Evolutionary conservation across 2,113 vertebrate genomes (phyloP).

Genomic region (Dendrocopos noguchii): DNA sequence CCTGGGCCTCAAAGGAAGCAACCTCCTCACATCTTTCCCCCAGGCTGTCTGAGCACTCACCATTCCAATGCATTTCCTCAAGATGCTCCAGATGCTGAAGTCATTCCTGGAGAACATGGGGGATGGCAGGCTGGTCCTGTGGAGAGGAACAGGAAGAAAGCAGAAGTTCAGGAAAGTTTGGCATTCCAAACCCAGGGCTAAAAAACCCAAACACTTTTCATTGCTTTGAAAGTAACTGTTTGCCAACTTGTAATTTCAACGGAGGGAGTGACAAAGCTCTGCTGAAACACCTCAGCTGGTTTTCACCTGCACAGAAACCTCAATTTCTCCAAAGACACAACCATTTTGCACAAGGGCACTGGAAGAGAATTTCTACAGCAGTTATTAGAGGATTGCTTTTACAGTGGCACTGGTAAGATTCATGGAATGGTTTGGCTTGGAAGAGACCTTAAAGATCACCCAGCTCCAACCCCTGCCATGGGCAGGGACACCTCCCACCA

Average conservation of each 20-base stretch:
- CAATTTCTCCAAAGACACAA: background rate
- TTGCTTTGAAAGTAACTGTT: background rate
- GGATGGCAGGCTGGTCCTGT: conserved; percentile 89
- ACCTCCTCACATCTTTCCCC: background rate
- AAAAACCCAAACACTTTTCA: background rate
- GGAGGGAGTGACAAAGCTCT: background rate
- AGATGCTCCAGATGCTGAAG: conserved; percentile 97
- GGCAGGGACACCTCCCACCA: no score
- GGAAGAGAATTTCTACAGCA: background rate
- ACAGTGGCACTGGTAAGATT: background rate
- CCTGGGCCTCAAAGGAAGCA: background rate
- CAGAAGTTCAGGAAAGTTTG: background rate
- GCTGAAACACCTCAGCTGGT: background rate
- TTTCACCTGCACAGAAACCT: background rate
- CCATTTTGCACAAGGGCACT: background rate
- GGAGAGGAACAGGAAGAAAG: background rate
- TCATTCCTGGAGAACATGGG: conserved; percentile 98
- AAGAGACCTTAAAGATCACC: no score
- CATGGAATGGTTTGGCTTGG: no score
- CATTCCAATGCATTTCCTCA: conserved; percentile 99
- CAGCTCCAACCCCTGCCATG: no score
- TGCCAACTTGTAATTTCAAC: background rate
- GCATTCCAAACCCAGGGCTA: background rate
- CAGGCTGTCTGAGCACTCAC: conserved; percentile 73
- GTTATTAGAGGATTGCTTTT: background rate